A percentile compares a stretch with the other conserved stretches of the same genome.
Evolutionary conservation across 2,113 vertebrate species (phyloP).

Genomic region (Thunnus maccoyii): DNA sequence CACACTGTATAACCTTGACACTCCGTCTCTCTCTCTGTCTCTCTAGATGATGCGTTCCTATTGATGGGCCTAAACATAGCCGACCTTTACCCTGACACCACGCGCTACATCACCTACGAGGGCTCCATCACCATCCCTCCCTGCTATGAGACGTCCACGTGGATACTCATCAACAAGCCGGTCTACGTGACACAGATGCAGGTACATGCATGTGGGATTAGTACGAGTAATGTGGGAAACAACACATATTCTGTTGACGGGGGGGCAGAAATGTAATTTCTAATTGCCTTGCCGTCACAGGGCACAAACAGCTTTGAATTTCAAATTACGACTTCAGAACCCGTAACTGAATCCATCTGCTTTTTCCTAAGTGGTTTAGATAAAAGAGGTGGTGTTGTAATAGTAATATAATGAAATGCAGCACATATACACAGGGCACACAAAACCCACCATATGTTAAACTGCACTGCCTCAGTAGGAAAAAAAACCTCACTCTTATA

Average conservation of each 20-base stretch:
- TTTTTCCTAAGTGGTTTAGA: slow-evolving; percentile 12
- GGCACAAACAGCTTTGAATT: slow-evolving; percentile 38
- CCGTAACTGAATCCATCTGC: slow-evolving; percentile 23
- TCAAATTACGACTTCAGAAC: slow-evolving; percentile 44
- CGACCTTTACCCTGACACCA: slow-evolving; percentile 94
- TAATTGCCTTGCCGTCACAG: slow-evolving; percentile 11
- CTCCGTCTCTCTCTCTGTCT: slow-evolving; percentile 18
- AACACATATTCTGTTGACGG: neutral
- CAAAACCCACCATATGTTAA: neutral
- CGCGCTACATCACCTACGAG: slow-evolving; percentile 96
- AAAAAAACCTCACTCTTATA: neutral
- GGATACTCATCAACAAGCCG: slow-evolving; percentile 98
- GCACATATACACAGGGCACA: neutral
- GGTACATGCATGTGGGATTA: slow-evolving; percentile 76
- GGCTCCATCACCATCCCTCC: slow-evolving; percentile 96
- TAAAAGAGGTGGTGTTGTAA: slow-evolving; percentile 26
- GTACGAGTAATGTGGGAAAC: neutral
- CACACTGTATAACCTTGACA: neutral
- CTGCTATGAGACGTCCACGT: slow-evolving; percentile 95
- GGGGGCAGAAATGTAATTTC: slow-evolving; percentile 12
- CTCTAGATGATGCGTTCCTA: slow-evolving; percentile 93
- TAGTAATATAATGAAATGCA: slow-evolving; percentile 4
- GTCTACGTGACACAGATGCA: slow-evolving; percentile 97
- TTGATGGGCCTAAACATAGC: slow-evolving; percentile 95
- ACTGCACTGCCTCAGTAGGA: neutral